A percentile compares a stretch with the other conserved stretches of the same genome.
Evolutionary conservation across 2,797 vertebrate genomes (phyloP).

Genomic region (Chaetophractus vellerosus): DNA sequence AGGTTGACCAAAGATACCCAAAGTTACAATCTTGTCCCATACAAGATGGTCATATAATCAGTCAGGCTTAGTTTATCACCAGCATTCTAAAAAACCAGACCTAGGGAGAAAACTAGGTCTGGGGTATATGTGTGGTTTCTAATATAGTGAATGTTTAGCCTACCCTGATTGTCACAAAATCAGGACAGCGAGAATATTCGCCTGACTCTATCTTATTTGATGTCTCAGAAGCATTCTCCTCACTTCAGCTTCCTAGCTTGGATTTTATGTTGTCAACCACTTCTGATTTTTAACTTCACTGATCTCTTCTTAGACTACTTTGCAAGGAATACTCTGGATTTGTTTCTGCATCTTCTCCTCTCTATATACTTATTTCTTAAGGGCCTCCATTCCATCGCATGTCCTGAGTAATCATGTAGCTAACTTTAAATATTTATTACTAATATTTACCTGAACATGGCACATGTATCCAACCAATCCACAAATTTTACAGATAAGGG

Average conservation of each 20-base stretch:
- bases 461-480: neutral
- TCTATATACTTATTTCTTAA: neutral
- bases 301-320: neutral
- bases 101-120: no score
- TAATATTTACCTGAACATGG: neutral
- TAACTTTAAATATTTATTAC: neutral
- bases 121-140: no score
- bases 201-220: conserved; percentile 8
- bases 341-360: neutral
- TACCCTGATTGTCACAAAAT: no score
- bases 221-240: neutral
- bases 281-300: neutral
- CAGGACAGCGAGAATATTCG: no score
- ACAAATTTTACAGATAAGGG: neutral
- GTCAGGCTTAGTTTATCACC: no score
- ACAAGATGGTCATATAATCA: no score
- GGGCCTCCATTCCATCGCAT: neutral
- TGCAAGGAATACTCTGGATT: neutral
- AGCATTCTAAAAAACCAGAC: no score
- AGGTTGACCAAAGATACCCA: no score
- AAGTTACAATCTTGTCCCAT: no score
- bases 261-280: neutral
- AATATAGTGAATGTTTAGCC: no score
- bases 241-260: neutral
- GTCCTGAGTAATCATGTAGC: neutral